phyloP scores from a whole-genome alignment of 2,888 invertebrate species.

The Calameuta pallipes region DNA sequence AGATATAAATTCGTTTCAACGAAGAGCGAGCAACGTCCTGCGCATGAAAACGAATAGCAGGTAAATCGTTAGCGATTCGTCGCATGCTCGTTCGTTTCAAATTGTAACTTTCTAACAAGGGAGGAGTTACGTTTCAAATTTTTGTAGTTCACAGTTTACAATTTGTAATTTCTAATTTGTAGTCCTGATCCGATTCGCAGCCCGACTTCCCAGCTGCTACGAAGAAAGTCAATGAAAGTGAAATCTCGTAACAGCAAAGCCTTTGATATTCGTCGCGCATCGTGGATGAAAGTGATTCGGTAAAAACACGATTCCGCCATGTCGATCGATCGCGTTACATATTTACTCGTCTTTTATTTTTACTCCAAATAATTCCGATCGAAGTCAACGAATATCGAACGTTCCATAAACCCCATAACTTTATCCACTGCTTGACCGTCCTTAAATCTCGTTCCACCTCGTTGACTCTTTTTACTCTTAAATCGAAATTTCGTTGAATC shows the following conservation, averaged over 20 bases:
- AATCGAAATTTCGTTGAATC: too few species aligned
- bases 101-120: conserved; percentile 46
- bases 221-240: conserved; percentile 55
- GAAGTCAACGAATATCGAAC: neutral
- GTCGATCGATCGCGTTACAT: conserved; percentile 19
- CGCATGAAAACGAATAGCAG: neutral
- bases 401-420: neutral
- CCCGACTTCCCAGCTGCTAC: neutral
- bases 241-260: conserved; percentile 38
- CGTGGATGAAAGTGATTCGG: conserved; percentile 43
- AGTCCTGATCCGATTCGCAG: neutral
- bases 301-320: conserved; percentile 33
- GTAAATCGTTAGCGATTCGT: neutral
- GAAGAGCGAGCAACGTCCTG: neutral
- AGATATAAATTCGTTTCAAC: neutral
- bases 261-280: conserved; percentile 33
- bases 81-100: conserved; percentile 27
- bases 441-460: neutral
- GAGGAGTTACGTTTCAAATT: conserved; percentile 12
- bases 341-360: neutral
- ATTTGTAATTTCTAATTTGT: neutral
- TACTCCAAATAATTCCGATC: neutral
- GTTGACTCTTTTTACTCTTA: too few species aligned
- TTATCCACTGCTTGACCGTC: neutral
- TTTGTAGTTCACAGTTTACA: conserved; percentile 4